phyloP scores from a whole-genome alignment of 2,797 vertebrate species.

The Heliangelus exortis region DNA sequence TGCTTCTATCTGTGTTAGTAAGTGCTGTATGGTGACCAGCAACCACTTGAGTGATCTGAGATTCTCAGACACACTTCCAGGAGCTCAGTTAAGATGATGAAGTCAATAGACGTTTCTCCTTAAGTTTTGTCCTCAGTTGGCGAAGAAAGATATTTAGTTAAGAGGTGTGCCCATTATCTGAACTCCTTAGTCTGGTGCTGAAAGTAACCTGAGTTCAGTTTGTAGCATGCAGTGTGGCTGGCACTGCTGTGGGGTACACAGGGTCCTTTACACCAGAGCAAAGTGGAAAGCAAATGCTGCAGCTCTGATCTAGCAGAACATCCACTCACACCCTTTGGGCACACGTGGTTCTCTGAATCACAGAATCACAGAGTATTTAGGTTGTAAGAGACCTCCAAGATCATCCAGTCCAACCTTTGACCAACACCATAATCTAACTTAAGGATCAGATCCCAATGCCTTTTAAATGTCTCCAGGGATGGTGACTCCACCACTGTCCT shows the following conservation, averaged over 20 bases:
- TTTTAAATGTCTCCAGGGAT: no score
- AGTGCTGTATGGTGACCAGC: neutral
- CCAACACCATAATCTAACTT: no score
- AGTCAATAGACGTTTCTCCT: neutral
- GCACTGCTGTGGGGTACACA: neutral
- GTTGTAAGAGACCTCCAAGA: no score
- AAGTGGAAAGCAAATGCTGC: neutral
- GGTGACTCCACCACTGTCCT: no score
- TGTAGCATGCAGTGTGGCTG: fast-evolving
- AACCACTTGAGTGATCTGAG: neutral
- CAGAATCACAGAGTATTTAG: no score
- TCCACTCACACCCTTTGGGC: neutral
- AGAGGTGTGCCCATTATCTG: neutral
- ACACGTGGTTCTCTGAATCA: neutral
- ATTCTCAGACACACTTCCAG: neutral
- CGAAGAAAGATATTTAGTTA: neutral
- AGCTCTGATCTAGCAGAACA: neutral
- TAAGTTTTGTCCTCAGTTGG: neutral
- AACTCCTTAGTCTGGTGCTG: neutral
- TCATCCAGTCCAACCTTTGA: no score
- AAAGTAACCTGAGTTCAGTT: neutral
- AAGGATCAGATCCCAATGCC: no score
- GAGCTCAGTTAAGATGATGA: neutral
- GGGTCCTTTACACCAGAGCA: neutral
- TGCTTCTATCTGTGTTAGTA: neutral